Evolutionary conservation across 2,888 invertebrate genomes (phyloP).

Genomic region (Platypus cylindrus): DNA sequence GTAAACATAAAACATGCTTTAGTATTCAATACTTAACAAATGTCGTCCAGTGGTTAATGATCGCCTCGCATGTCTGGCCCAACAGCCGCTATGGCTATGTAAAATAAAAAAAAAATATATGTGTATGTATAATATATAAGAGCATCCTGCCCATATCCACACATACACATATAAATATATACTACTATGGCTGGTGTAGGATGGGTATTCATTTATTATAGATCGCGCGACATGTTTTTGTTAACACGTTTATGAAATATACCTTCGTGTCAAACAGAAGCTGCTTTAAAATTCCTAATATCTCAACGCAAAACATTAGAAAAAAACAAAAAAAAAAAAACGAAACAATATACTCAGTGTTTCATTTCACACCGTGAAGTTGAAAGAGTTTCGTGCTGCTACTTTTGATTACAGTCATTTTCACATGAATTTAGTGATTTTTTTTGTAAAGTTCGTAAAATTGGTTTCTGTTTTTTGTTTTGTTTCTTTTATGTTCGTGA

Average conservation of each 20-base stretch:
- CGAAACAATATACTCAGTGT: conserved; percentile 8
- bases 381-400: conserved; percentile 8
- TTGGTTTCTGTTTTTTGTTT: too few relatives aligned
- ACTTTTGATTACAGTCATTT: conserved; percentile 15
- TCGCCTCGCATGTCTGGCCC: conserved; percentile 24
- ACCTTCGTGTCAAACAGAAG: conserved; percentile 8
- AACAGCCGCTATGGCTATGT: conserved; percentile 18
- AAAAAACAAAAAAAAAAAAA: conserved; percentile 7
- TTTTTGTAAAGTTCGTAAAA: conserved; percentile 1
- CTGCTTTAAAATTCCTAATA: conserved; percentile 12
- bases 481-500: conserved; percentile 2
- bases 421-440: conserved; percentile 9
- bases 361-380: conserved; percentile 7
- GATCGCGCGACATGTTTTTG: conserved; percentile 13
- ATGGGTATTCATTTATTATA: conserved; percentile 15
- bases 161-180: conserved; percentile 7
- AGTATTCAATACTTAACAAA: conserved; percentile 12
- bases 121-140: too few relatives aligned
- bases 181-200: background rate
- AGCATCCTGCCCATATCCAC: conserved; percentile 12
- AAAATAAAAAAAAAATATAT: conserved; percentile 8
- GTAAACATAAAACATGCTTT: conserved; percentile 14
- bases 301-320: too few relatives aligned
- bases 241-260: conserved; percentile 13
- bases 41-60: conserved; percentile 23